phyloP scores from a whole-genome alignment of 92 coral and sea anemone genomes.

The Muricea muricata region DNA sequence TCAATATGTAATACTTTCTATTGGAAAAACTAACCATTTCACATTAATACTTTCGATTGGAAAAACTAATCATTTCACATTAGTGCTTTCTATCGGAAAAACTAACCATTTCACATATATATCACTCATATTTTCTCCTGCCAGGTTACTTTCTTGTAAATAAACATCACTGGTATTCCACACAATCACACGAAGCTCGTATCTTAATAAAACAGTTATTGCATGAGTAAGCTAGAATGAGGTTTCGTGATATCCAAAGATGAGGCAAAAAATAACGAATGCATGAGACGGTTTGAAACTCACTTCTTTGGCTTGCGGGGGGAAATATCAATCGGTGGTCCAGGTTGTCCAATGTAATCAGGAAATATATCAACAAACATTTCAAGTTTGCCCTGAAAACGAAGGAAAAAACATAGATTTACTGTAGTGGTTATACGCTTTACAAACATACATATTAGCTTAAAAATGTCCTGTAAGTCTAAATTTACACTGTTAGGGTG shows the following conservation, averaged over 20 bases:
- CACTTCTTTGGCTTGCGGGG: slow-evolving; percentile 80
- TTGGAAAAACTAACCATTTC: no score
- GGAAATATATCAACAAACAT: slow-evolving; percentile 93
- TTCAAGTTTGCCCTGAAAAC: slow-evolving; percentile 80
- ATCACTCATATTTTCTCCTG: slow-evolving; percentile 98
- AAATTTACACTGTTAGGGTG: no score
- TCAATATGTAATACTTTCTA: no score
- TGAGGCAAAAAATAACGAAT: neutral
- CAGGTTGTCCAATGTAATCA: slow-evolving; percentile 74
- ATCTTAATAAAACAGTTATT: slow-evolving; percentile 54
- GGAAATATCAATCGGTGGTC: slow-evolving; percentile 79
- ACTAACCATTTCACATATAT: slow-evolving; percentile 98
- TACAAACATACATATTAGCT: no score
- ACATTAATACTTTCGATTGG: no score
- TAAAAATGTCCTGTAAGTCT: no score
- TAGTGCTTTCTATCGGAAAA: no score
- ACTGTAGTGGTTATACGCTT: no score
- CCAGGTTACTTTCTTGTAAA: slow-evolving; percentile 84
- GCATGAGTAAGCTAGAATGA: neutral
- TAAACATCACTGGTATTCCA: slow-evolving; percentile 99
- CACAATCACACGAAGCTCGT: slow-evolving; percentile 84
- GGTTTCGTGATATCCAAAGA: no score
- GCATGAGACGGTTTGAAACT: slow-evolving; percentile 15
- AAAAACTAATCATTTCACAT: no score
- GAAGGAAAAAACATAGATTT: neutral